A percentile compares a stretch with the other conserved stretches of the same genome.
phyloP scores from a whole-genome alignment of 2,888 invertebrate species.

The Bombylius discolor region DNA sequence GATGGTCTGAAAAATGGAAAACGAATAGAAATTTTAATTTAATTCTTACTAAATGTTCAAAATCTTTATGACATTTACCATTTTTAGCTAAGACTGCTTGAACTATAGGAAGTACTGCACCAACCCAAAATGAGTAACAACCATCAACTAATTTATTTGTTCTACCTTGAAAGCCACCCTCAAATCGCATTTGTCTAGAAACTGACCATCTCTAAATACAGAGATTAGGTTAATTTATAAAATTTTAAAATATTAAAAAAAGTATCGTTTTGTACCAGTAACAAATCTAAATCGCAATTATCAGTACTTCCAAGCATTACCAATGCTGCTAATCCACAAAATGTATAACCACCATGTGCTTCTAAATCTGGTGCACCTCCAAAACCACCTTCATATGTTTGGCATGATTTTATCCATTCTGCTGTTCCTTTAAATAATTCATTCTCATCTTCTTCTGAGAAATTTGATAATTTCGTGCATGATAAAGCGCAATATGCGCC shows the following conservation, averaged over 20 bases:
- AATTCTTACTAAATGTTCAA: too few relatives aligned
- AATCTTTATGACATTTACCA: slow-evolving; percentile 18
- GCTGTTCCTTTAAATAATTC: slow-evolving; percentile 73
- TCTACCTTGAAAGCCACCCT: slow-evolving; percentile 95
- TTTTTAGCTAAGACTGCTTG: slow-evolving; percentile 54
- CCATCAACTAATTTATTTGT: slow-evolving; percentile 98
- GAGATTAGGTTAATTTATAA: not conserved
- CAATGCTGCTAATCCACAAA: slow-evolving; percentile 87
- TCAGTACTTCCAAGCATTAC: slow-evolving; percentile 64
- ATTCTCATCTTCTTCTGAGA: slow-evolving; percentile 59
- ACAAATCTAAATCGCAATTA: slow-evolving; percentile 58
- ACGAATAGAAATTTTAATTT: too few relatives aligned
- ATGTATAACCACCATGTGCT: slow-evolving; percentile 99
- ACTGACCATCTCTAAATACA: slow-evolving; percentile 64
- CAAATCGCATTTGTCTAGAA: slow-evolving; percentile 81
- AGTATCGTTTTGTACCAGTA: slow-evolving; percentile 42
- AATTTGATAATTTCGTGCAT: slow-evolving; percentile 58
- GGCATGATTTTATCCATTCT: slow-evolving; percentile 89
- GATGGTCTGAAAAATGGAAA: not conserved
- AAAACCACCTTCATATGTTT: slow-evolving; percentile 98
- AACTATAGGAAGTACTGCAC: slow-evolving; percentile 78
- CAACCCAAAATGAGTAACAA: slow-evolving; percentile 99
- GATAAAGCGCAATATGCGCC: slow-evolving; percentile 95
- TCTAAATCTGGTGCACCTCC: slow-evolving; percentile 88
- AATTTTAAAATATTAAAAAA: not conserved